A percentile compares a stretch with the other conserved stretches of the same genome.
phyloP scores from a whole-genome alignment of 2,797 vertebrate genomes.

The Anguilla marmorata region DNA sequence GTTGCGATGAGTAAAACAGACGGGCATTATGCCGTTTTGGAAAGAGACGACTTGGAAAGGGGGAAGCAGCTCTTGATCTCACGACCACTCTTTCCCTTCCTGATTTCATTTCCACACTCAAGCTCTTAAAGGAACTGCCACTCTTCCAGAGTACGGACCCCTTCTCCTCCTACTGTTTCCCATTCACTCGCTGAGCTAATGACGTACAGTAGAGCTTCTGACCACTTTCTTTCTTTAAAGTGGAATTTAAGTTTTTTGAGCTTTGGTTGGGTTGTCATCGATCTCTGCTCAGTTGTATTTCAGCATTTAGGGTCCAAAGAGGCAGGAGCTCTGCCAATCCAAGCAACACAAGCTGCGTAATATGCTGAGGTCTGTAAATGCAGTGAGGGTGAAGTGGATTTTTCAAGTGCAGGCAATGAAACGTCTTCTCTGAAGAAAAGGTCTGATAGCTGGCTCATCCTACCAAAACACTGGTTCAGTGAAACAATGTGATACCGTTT shows the following conservation, averaged over 20 bases:
- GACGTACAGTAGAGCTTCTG: constrained; percentile 27
- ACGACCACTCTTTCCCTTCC: constrained; percentile 52
- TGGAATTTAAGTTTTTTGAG: not conserved
- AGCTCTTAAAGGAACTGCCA: constrained; percentile 53
- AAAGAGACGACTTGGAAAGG: constrained; percentile 51
- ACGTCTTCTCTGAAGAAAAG: not conserved
- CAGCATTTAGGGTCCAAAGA: not conserved
- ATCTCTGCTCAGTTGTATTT: constrained; percentile 31
- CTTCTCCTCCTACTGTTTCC: constrained; percentile 15
- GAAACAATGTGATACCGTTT: not conserved
- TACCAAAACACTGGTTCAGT: not conserved
- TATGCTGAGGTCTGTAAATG: not conserved
- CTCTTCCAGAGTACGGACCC: constrained; percentile 23
- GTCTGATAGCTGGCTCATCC: not conserved
- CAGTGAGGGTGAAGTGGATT: not conserved
- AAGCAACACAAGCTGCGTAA: not conserved
- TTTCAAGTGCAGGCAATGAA: not conserved
- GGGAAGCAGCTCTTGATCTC: constrained; percentile 60
- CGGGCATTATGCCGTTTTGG: constrained; percentile 49
- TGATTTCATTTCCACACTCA: constrained; percentile 72
- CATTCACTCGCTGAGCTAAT: constrained; percentile 18
- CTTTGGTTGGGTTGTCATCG: constrained; percentile 36
- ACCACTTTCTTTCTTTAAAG: constrained; percentile 28
- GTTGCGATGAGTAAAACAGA: constrained; percentile 70
- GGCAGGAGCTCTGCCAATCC: constrained; percentile 16